Base-by-base conservation (phyloP, 2,797 vertebrate genomes). In the Pterois miles region DNA sequence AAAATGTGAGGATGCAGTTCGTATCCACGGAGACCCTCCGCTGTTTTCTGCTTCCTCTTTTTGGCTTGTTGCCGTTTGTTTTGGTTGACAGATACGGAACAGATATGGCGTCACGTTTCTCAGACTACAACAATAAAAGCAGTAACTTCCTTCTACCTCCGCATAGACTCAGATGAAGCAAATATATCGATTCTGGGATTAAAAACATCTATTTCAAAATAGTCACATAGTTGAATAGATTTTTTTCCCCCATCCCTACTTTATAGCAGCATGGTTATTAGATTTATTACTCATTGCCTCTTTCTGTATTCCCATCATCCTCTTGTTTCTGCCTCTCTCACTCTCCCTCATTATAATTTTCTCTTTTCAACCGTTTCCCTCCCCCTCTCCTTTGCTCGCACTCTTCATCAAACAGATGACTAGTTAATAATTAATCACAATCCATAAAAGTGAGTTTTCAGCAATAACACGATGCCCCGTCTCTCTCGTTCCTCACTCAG, bases 351-450 rank as follows among this genome's bases (percentile, higher is more conserved):
- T 77, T 77, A 66, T 52, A 6, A 64, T 75, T 63, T 59, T 63
- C 53, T 62, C 12, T 68, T 62, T 70, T 33, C 34, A 23, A 46
- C 22, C 31, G 22, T 71, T 40, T 62, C 40, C 38, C 22, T 12
- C 25, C 38, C 31, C 33, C 53, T 69, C 9, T 22, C 11, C 38
- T 59, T 25, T 4, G 11, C 60, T 65, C 69, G 16, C 50, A 6
- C 57, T 72, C 63, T 69, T 76, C 80, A 71, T 77, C 81, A 84
- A 77, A 71, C 84, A 77, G 68, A 83, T 58, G 63, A 71, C n/a
- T 16, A 8, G 25, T 86, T 73, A 89, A 90, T 88, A 86, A 87
- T 88, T 84, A 43, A 90, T 69, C 56, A 11, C 43, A 74, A 82
- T 81, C 79, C 58, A 52, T 87, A 62, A 79, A 84, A 82, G 74